Conservation (phyloP, 2,113 vertebrate species). For the Glaucomys volans region DNA sequence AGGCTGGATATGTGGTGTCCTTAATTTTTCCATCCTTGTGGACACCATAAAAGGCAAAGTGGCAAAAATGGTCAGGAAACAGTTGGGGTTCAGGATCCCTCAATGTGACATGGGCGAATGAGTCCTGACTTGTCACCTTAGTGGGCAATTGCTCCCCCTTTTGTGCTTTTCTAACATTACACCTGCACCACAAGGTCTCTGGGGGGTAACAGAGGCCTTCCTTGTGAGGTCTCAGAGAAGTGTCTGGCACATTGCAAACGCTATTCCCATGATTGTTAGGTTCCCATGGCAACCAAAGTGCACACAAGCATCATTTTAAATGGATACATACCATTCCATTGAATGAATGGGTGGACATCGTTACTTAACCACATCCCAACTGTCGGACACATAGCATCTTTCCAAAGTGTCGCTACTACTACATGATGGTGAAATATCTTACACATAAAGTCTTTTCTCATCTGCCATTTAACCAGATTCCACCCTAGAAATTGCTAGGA, state of each 20-base stretch:
- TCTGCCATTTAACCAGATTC: constrained; percentile 13
- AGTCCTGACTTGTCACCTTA: background rate
- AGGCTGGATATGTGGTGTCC: background rate
- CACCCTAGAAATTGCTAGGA: background rate
- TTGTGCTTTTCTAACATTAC: background rate
- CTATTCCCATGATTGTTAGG: background rate
- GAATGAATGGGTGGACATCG: background rate
- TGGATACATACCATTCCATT: background rate
- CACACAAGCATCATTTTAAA: background rate
- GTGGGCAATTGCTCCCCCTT: too few relatives aligned
- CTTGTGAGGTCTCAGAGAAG: background rate
- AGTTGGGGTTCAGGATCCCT: background rate
- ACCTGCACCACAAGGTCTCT: background rate
- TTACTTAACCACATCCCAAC: constrained; percentile 19
- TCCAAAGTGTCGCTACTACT: background rate
- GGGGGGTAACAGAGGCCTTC: background rate
- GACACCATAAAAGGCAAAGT: background rate
- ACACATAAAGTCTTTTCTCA: background rate
- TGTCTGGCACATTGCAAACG: background rate
- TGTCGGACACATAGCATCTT: background rate
- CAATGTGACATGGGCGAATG: fast-evolving
- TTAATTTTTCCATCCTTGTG: background rate
- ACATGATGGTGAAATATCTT: background rate
- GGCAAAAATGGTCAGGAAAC: background rate
- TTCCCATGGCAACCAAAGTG: constrained; percentile 48